Conservation (phyloP, 2,797 vertebrate species). For the Amniataba percoides region DNA sequence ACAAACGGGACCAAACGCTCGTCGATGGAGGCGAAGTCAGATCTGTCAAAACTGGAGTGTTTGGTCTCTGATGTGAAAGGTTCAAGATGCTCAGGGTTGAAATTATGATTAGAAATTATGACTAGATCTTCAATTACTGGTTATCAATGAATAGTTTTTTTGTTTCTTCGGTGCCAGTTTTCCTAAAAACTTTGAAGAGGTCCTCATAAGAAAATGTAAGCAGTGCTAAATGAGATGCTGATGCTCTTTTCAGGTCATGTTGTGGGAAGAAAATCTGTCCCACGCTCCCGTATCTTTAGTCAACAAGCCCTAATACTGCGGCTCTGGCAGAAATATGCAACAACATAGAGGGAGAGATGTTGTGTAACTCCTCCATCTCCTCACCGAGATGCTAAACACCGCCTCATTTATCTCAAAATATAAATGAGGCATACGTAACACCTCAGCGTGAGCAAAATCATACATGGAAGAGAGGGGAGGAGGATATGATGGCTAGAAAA, state of each 20-base stretch:
- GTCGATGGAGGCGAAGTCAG: not conserved
- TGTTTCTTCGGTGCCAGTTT: not conserved
- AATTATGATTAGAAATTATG: not conserved
- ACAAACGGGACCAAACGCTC: not conserved
- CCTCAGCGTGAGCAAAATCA: not conserved
- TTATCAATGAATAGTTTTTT: too few species aligned
- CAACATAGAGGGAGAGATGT: not conserved
- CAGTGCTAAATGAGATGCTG: not conserved
- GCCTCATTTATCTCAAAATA: constrained; percentile 8
- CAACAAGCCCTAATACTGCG: not conserved
- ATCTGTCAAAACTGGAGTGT: too few species aligned
- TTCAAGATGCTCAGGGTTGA: not conserved
- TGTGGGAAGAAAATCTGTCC: constrained; percentile 1
- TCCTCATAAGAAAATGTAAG: not conserved
- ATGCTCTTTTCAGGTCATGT: constrained; percentile 11
- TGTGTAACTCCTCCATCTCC: not conserved
- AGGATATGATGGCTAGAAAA: not conserved
- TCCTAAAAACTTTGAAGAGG: not conserved
- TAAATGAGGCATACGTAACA: not conserved
- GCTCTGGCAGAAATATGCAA: not conserved
- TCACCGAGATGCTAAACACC: not conserved
- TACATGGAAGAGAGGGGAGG: not conserved
- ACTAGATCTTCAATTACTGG: not conserved
- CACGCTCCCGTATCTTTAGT: not conserved
- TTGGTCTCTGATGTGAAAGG: too few species aligned